These are phyloP conservation scores for Clusia tigrina DNA, from an alignment of 2,888 invertebrate genomes.

Conservation along the genomic window DNA sequence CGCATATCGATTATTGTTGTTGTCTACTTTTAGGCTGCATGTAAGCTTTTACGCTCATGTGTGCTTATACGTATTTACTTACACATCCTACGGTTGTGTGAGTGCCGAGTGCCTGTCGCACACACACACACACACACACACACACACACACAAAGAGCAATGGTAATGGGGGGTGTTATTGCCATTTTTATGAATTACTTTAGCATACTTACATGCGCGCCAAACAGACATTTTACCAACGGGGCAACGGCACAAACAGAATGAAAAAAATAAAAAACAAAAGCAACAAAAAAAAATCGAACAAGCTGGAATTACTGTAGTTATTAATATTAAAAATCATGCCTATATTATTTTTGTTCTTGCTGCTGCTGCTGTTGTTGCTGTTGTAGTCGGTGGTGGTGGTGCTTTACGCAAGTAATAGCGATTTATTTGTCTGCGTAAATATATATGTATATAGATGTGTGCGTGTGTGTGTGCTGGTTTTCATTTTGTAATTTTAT, in stretches of 20 bases:
- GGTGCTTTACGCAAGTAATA: slow-evolving; percentile 40
- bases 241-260: no score
- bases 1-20: slow-evolving; percentile 52
- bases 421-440: slow-evolving; percentile 41
- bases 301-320: slow-evolving; percentile 27
- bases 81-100: slow-evolving; percentile 44
- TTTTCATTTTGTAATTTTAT: slow-evolving; percentile 27
- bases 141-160: no score
- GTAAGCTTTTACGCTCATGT: slow-evolving; percentile 16
- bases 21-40: slow-evolving; percentile 31
- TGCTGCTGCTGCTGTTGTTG: slow-evolving; percentile 11
- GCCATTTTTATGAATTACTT: slow-evolving; percentile 14
- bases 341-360: slow-evolving; percentile 15
- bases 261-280: no score
- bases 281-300: slow-evolving; percentile 17
- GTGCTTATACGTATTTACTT: no score
- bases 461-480: slow-evolving; percentile 20
- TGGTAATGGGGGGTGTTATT: neutral
- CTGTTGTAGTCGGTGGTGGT: neutral
- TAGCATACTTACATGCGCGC: slow-evolving; percentile 27
- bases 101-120: no score
- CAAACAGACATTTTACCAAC: slow-evolving; percentile 13
- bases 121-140: no score
- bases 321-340: slow-evolving; percentile 27
- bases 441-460: slow-evolving; percentile 7